Conservation (phyloP, 2,797 vertebrate genomes). For the Megalops cyprinoides region DNA sequence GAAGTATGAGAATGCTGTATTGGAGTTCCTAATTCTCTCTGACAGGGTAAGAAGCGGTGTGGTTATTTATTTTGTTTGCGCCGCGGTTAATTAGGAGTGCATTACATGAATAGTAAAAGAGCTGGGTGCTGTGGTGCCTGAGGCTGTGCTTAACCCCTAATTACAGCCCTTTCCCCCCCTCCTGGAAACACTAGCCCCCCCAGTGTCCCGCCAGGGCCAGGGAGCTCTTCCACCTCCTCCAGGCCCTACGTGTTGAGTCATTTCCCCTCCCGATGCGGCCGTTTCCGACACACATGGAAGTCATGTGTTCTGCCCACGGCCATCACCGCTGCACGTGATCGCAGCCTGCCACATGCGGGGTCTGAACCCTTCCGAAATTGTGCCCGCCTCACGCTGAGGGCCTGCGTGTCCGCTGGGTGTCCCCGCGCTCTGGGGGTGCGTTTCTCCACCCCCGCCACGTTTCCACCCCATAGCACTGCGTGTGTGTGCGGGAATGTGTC, state of each 20-base stretch:
- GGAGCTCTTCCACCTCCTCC: conserved; percentile 74
- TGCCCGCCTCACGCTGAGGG: too few relatives aligned
- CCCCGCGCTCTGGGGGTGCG: conserved; percentile 38
- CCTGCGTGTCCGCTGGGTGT: too few relatives aligned
- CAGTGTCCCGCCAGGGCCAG: conserved; percentile 83
- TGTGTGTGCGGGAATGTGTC: conserved; percentile 98
- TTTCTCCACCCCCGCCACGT: conserved; percentile 88
- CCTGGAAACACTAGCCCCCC: conserved; percentile 87
- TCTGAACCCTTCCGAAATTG: conserved; percentile 4
- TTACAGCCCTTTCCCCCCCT: conserved; percentile 86
- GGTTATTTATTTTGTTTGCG: conserved; percentile 63
- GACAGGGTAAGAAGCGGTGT: neutral
- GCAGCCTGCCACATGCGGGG: neutral
- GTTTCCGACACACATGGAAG: conserved; percentile 88
- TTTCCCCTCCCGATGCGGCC: conserved; percentile 88
- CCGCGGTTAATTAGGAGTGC: conserved; percentile 69
- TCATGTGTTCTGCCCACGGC: conserved; percentile 84
- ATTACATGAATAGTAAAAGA: conserved; percentile 81
- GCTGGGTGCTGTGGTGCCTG: conserved; percentile 80
- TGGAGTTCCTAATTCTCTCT: neutral
- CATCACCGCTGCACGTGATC: neutral
- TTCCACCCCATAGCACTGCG: conserved; percentile 89
- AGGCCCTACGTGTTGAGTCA: conserved; percentile 85
- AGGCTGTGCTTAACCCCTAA: conserved; percentile 96
- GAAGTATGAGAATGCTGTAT: neutral